phyloP scores from a whole-genome alignment of 1,140 invertebrate genomes.

The Prorops nasuta region DNA sequence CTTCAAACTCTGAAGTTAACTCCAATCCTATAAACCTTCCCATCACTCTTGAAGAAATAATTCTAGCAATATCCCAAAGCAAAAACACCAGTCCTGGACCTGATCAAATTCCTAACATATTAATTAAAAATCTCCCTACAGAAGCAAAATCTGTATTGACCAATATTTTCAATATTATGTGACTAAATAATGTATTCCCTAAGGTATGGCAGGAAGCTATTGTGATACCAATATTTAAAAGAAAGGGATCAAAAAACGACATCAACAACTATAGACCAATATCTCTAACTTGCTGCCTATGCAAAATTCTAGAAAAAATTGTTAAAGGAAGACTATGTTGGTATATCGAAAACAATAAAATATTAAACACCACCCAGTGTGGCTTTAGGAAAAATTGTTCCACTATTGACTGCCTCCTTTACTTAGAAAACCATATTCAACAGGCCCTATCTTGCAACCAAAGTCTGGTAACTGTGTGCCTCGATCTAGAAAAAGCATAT shows the following conservation, averaged over 20 bases:
- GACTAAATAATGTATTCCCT: not conserved
- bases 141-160: not conserved
- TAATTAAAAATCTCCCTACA: not conserved
- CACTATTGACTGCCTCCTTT: not conserved
- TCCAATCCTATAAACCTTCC: not conserved
- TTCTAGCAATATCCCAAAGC: not conserved
- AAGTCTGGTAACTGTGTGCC: not conserved
- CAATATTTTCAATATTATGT: not conserved
- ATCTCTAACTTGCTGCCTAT: not conserved
- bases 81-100: conserved; percentile 1
- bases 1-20: too few species aligned
- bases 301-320: conserved; percentile 5
- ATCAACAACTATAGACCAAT: conserved; percentile 3
- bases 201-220: conserved; percentile 1
- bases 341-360: not conserved
- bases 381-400: conserved; percentile 1
- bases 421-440: not conserved
- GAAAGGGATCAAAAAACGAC: not conserved
- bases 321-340: not conserved
- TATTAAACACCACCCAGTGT: conserved; percentile 6
- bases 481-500: not conserved
- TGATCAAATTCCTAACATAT: conserved; percentile 5
- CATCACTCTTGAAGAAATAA: not conserved
- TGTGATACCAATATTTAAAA: not conserved
- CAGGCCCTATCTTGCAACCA: not conserved